Base-by-base conservation (phyloP, 2,797 vertebrate species). In the Mormyrus hasselquistii region DNA sequence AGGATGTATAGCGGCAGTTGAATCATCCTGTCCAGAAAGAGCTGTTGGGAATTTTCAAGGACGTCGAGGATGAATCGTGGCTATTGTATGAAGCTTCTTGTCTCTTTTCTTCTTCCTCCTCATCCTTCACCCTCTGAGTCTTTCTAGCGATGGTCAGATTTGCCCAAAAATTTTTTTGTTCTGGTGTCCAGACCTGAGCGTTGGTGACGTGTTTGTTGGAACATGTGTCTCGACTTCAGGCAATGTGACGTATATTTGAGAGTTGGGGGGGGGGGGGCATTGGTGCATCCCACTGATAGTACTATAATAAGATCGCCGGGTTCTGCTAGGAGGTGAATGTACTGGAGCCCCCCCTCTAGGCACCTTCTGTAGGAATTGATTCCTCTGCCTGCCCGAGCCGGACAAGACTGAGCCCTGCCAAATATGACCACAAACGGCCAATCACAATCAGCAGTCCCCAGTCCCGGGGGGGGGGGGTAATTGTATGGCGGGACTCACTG, bases 301-400 rank as follows among this genome's bases (percentile, higher is more conserved):
- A 92, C 95, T 95, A 93, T 96, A 96, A 96, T 95, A 95, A 95
- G 95, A 95, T 95, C 95, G 93, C 92, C 90, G 92, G 91, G 91
- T 93, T 94, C 94, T 94, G 94, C 93, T 92, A 84, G 89, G 90
- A 94, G 94, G 94, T 92, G 92, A 93, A 95, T 96, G 96, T 95
- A 95, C 94, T 96, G 94, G 95, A 95, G 96, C 95, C 96, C 95
- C 95, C 95, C 95, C 96, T 93, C 95, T 95, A 96, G 95, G 95
- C 95, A 93, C 93, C 94, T 94, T 94, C 95, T 93, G 95, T 94
- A 95, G 95, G 95, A 96, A 95, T 94, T 93, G 94, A 93, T 93
- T 94, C 93, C 94, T 94, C 93, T 93, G 92, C 92, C 92, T 12
- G 84, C 22, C 34, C 7, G 29, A 22, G 50, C 55, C 73, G 91